Evolutionary conservation across 1,140 invertebrate species (phyloP).

Genomic region (Microvelia longipes): DNA sequence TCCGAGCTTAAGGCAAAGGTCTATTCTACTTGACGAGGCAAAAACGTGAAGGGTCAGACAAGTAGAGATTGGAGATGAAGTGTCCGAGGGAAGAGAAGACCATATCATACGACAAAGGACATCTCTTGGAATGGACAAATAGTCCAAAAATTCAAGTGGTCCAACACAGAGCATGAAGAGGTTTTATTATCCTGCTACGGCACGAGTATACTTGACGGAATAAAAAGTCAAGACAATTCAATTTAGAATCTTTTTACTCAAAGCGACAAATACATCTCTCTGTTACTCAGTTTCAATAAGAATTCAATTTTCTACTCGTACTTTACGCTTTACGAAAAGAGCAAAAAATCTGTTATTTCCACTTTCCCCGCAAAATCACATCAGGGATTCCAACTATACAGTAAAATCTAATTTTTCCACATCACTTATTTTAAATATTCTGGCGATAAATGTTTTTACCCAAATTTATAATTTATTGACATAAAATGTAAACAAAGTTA

Average conservation of each 20-base stretch:
- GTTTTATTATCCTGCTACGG: too few relatives aligned
- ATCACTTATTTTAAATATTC: too few relatives aligned
- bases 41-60: neutral
- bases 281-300: neutral
- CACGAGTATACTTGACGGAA: neutral
- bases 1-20: neutral
- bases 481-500: too few relatives aligned
- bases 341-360: neutral
- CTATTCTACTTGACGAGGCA: neutral
- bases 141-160: neutral
- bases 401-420: too few relatives aligned
- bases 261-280: neutral
- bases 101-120: neutral
- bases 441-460: too few relatives aligned
- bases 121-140: neutral
- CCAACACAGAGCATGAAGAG: neutral
- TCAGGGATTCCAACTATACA: too few relatives aligned
- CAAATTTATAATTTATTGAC: too few relatives aligned
- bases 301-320: too few relatives aligned
- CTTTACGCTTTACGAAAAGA: too few relatives aligned
- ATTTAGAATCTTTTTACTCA: neutral
- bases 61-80: neutral
- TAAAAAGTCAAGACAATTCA: neutral
- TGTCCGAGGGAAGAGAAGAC: neutral
- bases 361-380: neutral